Percentiles rank a stretch among this genome's conserved stretches.
Conservation (phyloP, 1,140 invertebrate genomes). For the Ganaspis sp. region DNA sequence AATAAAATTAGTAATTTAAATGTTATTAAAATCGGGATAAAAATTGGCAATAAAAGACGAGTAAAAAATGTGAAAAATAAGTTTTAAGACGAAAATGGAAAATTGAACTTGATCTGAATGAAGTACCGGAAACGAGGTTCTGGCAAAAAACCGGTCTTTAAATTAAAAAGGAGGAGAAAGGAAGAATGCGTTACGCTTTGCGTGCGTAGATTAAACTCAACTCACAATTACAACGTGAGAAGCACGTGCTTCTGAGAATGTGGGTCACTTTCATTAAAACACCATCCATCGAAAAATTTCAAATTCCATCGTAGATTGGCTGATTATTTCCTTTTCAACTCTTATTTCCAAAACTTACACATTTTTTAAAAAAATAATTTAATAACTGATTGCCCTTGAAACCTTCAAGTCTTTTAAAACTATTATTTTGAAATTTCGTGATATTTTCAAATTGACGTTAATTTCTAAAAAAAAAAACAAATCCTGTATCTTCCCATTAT, state of each 20-base stretch:
- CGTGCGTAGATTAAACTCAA: slow-evolving; percentile 29
- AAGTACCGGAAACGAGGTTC: neutral
- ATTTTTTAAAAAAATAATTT: neutral
- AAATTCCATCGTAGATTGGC: slow-evolving; percentile 5
- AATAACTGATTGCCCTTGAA: too few relatives aligned
- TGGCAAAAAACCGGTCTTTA: slow-evolving; percentile 19
- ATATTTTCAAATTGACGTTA: too few relatives aligned
- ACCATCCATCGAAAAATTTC: slow-evolving; percentile 38
- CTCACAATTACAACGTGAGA: slow-evolving; percentile 5
- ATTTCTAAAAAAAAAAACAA: too few relatives aligned
- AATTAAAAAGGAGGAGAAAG: slow-evolving; percentile 28
- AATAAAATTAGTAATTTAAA: too few relatives aligned
- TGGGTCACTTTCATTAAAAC: slow-evolving; percentile 50
- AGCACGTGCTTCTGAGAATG: slow-evolving; percentile 42
- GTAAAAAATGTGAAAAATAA: too few relatives aligned
- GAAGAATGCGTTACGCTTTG: slow-evolving; percentile 33
- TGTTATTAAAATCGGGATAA: too few relatives aligned
- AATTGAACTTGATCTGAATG: neutral
- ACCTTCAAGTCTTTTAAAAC: too few relatives aligned
- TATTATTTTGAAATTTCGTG: too few relatives aligned
- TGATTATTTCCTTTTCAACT: neutral
- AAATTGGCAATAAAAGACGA: too few relatives aligned
- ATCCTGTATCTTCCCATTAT: too few relatives aligned
- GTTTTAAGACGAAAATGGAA: too few relatives aligned
- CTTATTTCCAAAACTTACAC: neutral